Evolutionary conservation across 1,140 invertebrate genomes (phyloP).

Genomic region (Zaprionus nigranus): DNA sequence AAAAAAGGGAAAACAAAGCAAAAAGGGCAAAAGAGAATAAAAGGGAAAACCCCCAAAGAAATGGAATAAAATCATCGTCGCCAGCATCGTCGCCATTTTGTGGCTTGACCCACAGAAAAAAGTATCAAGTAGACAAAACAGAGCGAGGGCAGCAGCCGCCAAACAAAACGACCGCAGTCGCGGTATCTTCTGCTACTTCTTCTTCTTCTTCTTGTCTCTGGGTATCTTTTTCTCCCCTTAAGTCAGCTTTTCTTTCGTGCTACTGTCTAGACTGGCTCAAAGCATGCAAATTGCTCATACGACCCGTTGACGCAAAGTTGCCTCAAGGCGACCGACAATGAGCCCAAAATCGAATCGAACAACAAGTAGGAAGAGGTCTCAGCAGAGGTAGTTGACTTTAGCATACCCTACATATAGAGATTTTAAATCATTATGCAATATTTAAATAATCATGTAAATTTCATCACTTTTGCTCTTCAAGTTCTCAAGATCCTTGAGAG

Average conservation of each 20-base stretch:
- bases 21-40: constrained; percentile 7
- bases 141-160: background rate
- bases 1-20: constrained; percentile 17
- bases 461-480: background rate
- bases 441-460: background rate
- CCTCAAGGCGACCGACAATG: constrained; percentile 20
- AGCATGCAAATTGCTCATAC: constrained; percentile 65
- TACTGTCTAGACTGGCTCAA: constrained; percentile 26
- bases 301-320: constrained; percentile 36
- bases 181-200: background rate
- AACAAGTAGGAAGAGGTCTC: background rate
- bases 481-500: background rate
- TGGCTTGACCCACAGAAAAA: constrained; percentile 74
- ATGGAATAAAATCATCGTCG: constrained; percentile 48
- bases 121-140: constrained; percentile 48
- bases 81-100: constrained; percentile 54
- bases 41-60: constrained; percentile 21
- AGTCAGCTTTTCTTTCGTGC: background rate
- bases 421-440: background rate
- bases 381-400: background rate
- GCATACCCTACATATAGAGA: background rate
- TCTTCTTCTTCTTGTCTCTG: background rate
- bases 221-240: background rate
- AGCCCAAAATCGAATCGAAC: constrained; percentile 16
- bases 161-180: constrained; percentile 16